These are phyloP conservation scores for Drosophila atripex DNA, from an alignment of 2,888 invertebrate genomes.

Conservation along the genomic window DNA sequence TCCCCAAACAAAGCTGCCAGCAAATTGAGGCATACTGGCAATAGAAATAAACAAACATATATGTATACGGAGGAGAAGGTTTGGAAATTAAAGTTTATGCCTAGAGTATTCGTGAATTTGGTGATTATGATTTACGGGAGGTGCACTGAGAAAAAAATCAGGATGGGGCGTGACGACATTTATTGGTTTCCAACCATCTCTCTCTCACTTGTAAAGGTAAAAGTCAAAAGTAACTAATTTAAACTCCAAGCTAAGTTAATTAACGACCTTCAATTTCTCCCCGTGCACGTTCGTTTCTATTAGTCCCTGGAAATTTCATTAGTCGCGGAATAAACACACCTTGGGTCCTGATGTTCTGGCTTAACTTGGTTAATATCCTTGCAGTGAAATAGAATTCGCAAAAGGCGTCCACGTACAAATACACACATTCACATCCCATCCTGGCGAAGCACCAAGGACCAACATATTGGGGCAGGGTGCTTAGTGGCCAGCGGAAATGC, in stretches of 20 bases:
- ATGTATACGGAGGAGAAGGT: background rate
- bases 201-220: no score
- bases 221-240: background rate
- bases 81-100: slow-evolving; percentile 33
- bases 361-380: slow-evolving; percentile 39
- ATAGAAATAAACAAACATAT: slow-evolving; percentile 45
- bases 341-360: slow-evolving; percentile 33
- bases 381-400: slow-evolving; percentile 26
- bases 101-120: slow-evolving; percentile 16
- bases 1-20: slow-evolving; percentile 10
- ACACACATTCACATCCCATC: slow-evolving; percentile 5
- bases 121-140: slow-evolving; percentile 1
- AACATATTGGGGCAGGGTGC: slow-evolving; percentile 34
- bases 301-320: slow-evolving; percentile 37
- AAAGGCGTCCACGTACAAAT: slow-evolving; percentile 38
- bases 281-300: slow-evolving; percentile 12
- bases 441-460: background rate
- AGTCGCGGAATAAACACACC: slow-evolving; percentile 28
- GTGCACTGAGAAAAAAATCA: background rate
- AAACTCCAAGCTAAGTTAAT: no score
- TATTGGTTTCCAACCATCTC: no score
- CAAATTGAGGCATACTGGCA: slow-evolving; percentile 58
- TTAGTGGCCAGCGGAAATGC: slow-evolving; percentile 60
- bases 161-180: no score
- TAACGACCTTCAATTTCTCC: background rate